Percentiles rank a stretch among this genome's conserved stretches.
These are phyloP conservation scores for Cavia porcellus DNA, from an alignment of 2,113 vertebrate species.

Conservation along the genomic window DNA sequence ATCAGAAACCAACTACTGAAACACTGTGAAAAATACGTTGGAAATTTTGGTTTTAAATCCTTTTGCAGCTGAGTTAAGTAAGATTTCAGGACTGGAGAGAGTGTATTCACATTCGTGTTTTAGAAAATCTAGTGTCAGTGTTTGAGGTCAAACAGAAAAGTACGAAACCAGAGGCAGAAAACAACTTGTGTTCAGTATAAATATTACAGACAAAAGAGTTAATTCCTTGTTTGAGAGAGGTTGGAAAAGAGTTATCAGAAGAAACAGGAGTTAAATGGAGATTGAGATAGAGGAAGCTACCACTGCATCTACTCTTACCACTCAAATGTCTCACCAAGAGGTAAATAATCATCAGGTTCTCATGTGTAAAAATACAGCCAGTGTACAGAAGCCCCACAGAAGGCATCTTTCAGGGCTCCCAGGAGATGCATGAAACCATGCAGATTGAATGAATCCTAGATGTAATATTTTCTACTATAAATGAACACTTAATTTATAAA, in stretches of 20 bases:
- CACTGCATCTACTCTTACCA: not conserved
- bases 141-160: not conserved
- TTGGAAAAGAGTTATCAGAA: not conserved
- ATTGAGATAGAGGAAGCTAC: not conserved
- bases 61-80: not conserved
- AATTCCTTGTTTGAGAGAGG: not conserved
- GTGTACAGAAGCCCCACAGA: not conserved
- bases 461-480: too few relatives aligned
- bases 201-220: not conserved
- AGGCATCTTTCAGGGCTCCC: not conserved
- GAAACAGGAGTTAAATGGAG: not conserved
- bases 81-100: not conserved
- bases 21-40: not conserved
- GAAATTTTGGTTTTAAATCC: not conserved
- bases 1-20: not conserved
- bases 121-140: not conserved
- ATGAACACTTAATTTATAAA: not conserved
- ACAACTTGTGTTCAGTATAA: not conserved
- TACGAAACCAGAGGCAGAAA: not conserved
- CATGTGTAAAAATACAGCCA: not conserved
- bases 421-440: not conserved
- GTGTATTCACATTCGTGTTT: conserved; percentile 12
- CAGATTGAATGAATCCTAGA: not conserved
- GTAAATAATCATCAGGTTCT: not conserved
- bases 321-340: not conserved